A percentile compares a stretch with the other conserved stretches of the same genome.
Conservation (phyloP, 2,797 vertebrate species). For the Tolypeutes matacus region DNA sequence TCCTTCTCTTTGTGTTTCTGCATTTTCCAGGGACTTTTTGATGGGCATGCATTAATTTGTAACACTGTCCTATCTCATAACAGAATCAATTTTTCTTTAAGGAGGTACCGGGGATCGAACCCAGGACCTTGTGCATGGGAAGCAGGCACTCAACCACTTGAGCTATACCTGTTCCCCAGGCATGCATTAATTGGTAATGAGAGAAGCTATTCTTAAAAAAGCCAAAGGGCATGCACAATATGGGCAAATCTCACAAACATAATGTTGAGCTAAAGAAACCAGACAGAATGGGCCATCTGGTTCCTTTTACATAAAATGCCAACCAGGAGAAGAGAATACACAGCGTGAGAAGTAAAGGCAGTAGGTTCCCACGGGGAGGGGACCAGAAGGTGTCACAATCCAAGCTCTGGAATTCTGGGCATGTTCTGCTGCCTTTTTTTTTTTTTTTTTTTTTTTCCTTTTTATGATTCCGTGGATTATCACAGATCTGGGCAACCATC, state of each 20-base stretch:
- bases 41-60: neutral
- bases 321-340: neutral
- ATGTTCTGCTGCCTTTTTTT: neutral
- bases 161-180: no score
- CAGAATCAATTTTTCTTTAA: no score
- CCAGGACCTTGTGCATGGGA: no score
- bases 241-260: neutral
- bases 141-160: no score
- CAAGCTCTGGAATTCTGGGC: neutral
- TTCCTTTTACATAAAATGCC: neutral
- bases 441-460: neutral
- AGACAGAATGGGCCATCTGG: neutral
- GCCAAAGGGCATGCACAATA: neutral
- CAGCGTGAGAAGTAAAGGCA: neutral
- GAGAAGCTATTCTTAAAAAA: neutral
- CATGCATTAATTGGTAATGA: neutral
- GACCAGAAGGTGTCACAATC: neutral
- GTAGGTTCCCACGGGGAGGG: no score
- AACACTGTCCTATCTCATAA: neutral
- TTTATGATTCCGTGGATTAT: neutral
- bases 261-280: neutral
- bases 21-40: neutral
- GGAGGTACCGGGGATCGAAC: no score
- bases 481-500: neutral
- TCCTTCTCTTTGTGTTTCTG: neutral